These are phyloP conservation scores for Lottia scabra DNA, from an alignment of 2,888 invertebrate genomes.

Conservation along the genomic window DNA sequence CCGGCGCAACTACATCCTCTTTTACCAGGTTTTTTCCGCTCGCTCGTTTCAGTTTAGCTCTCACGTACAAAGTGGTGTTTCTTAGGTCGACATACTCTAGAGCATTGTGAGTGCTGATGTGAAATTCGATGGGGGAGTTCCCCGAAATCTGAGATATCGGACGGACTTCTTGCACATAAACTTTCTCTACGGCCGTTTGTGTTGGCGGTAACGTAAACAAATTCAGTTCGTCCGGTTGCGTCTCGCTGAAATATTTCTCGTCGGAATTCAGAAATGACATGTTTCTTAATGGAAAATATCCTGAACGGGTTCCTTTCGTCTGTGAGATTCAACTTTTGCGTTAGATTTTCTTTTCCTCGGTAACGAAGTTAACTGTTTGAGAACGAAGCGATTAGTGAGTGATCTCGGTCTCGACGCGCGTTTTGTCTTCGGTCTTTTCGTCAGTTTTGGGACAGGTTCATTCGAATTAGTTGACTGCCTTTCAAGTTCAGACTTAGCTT, in stretches of 20 bases:
- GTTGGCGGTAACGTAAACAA: slow-evolving; percentile 31
- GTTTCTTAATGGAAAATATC: too few relatives aligned
- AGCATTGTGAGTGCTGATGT: slow-evolving; percentile 29
- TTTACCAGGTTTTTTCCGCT: slow-evolving; percentile 20
- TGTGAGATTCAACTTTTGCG: too few relatives aligned
- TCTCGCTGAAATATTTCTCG: slow-evolving; percentile 9
- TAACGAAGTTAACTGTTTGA: slow-evolving; percentile 1
- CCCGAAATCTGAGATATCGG: slow-evolving; percentile 21
- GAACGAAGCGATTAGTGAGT: neutral
- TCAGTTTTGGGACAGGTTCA: slow-evolving; percentile 2
- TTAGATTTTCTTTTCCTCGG: too few relatives aligned
- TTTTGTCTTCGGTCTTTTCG: neutral
- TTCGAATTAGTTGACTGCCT: neutral
- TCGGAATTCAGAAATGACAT: neutral
- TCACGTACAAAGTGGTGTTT: slow-evolving; percentile 21
- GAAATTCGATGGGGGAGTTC: slow-evolving; percentile 33
- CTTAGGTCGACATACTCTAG: slow-evolving; percentile 28
- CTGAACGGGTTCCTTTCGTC: too few relatives aligned
- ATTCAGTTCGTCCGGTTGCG: slow-evolving; percentile 19
- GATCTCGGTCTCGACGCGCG: neutral
- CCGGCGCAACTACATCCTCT: slow-evolving; percentile 27
- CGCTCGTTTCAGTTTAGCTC: slow-evolving; percentile 22
- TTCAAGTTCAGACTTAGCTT: slow-evolving; percentile 13
- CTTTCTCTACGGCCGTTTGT: slow-evolving; percentile 27
- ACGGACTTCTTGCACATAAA: slow-evolving; percentile 28